Base-by-base conservation (phyloP, 2,797 vertebrate genomes). In the Gymnodraco acuticeps region DNA sequence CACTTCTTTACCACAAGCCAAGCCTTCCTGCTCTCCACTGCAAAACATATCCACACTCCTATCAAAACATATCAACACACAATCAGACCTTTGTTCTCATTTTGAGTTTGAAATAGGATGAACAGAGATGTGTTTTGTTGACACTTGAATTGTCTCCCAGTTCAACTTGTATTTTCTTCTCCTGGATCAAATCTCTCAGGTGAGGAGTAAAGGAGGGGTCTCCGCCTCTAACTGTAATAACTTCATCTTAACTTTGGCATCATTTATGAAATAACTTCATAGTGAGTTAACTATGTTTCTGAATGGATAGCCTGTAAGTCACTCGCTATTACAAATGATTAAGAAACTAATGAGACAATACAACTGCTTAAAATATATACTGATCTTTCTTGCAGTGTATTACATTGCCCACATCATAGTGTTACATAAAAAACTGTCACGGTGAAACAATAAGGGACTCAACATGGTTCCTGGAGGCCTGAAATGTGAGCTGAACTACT, bases 1-100 rank as follows among this genome's bases (percentile, higher is more conserved):
- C 87, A 51, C 51, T 87, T 82, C 10, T 52, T 13, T n/a, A 56
- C 14, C 9, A 10, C 13, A 72, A 41, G 45, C 27, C 66, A 54
- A 64, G 61, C 78, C 80, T 47, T 5, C 63, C 17, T 33, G 41
- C 38, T 54, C 43, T 5, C 54, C 84, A 53, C 87, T 88, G 77
- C 77, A 83, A 81, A 71, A 73, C 43, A 68, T n/a, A 3, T 27
- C 16, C 3, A 8, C 17, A 16, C 10, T 2, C 5, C 23, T 23
- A 23, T 23, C 23, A 23, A 23, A 71, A 73, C 53, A 68, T n/a
- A 3, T 27, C 16, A 3, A 7, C 17, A 16, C 10, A 2, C 5
- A 48, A 48, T 3, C 14, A 43, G 0, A 19, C 8, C 7, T 46
- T 17, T 20, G 4, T 7, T 61, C 8, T 17, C 3, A 38, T 5